A percentile compares a stretch with the other conserved stretches of the same genome.
Evolutionary conservation across 2,888 invertebrate species (phyloP).

Genomic region (Pemphredon lugubris): DNA sequence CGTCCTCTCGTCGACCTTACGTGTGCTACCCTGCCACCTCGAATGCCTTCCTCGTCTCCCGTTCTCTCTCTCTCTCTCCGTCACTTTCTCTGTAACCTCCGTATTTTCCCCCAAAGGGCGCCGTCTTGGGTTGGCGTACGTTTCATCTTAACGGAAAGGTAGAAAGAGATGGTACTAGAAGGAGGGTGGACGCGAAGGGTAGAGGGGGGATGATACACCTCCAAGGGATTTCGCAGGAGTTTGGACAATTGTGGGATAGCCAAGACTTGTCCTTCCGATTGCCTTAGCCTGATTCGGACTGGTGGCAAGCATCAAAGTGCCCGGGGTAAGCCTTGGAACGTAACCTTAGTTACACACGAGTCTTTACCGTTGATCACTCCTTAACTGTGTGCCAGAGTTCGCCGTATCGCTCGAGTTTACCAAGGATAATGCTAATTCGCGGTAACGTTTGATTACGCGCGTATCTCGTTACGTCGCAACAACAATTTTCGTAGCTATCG

Average conservation of each 20-base stretch:
- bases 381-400: neutral
- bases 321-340: neutral
- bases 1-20: constrained; percentile 65
- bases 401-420: neutral
- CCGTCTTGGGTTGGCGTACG: constrained; percentile 74
- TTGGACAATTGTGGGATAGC: constrained; percentile 76
- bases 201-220: constrained; percentile 69
- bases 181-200: constrained; percentile 57
- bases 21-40: constrained; percentile 47
- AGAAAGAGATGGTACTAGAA: constrained; percentile 55
- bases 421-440: too few relatives aligned
- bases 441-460: too few relatives aligned
- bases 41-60: constrained; percentile 43
- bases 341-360: neutral
- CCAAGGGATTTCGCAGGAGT: constrained; percentile 73
- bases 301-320: constrained; percentile 66
- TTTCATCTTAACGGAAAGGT: constrained; percentile 76
- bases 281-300: constrained; percentile 79
- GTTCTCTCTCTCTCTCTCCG: constrained; percentile 4
- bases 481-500: too few relatives aligned
- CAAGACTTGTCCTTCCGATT: constrained; percentile 75
- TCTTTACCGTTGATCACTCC: neutral
- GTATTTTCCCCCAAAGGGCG: constrained; percentile 60
- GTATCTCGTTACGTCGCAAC: too few relatives aligned
- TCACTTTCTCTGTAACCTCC: constrained; percentile 6